Base-by-base conservation (phyloP, 2,797 vertebrate genomes). In the Sphaeramia orbicularis region DNA sequence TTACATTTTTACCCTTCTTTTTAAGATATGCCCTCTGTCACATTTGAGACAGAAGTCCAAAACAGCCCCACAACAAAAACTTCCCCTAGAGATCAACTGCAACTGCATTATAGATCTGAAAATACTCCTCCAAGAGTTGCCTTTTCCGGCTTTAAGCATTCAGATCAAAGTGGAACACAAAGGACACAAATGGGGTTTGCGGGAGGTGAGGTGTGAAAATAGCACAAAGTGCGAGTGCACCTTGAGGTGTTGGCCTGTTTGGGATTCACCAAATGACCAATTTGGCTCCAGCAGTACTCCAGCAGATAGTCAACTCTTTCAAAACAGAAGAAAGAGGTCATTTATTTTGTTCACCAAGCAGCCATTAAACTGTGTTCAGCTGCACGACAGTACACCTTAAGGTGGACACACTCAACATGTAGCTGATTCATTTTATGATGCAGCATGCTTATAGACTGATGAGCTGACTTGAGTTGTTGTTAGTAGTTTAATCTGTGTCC, bases 1-100 rank as follows among this genome's bases (percentile, higher is more conserved):
- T 78, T 68, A 9, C 47, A 52, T 48, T 50, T 62, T 41, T 21
- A n/a, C 14, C 19, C 13, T 67, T 42, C 53, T 62, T 56, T 71
- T 52, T 45, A 19, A 65, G 55, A 58, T 41, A 35, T 61, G 2
- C 1, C 52, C 45, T 64, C 32, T 71, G 63, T 74, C 78, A 6
- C 19, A 14, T 58, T 71, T 32, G 35, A 54, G 48, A 57, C 24
- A 21, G 41, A 52, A 38, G 47, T 64, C 73, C 50, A 63, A 54
- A 79, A 21, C 40, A 30, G 42, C 36, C 50, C 51, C 6, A 3
- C 16, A 52, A 57, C 37, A 67, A 43, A 57, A 19, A 5, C 54
- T 37, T 43, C 15, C 18, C 53, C 32, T 56, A 7, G 11, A 16
- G 38, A 65, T 32, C 19, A 57, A 65, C 30, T 7, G 24, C 24